A percentile compares a stretch with the other conserved stretches of the same genome.
phyloP scores from a whole-genome alignment of 2,113 vertebrate species.

The Enhydra lutris region DNA sequence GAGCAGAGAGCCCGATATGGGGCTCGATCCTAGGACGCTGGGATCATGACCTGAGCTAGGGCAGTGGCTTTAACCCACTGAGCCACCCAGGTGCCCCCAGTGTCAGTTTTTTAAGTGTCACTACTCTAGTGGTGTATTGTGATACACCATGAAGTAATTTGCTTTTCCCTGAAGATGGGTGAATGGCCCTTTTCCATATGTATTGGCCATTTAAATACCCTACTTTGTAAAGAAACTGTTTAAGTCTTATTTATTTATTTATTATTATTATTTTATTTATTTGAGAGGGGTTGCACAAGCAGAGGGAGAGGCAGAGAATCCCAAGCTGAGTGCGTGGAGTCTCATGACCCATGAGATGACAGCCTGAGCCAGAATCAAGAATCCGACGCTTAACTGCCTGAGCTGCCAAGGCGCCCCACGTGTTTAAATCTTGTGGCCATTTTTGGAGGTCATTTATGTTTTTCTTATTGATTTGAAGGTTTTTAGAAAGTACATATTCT shows the following conservation, averaged over 20 bases:
- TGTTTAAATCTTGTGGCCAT: not conserved
- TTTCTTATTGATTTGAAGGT: not conserved
- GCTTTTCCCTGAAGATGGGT: not conserved
- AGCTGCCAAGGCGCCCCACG: not conserved
- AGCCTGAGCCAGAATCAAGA: not conserved
- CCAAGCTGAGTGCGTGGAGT: not conserved
- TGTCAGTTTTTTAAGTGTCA: not conserved
- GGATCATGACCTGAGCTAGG: too few relatives aligned
- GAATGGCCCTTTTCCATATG: not conserved
- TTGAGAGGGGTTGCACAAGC: not conserved
- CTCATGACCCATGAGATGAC: not conserved
- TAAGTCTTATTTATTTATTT: not conserved
- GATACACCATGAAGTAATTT: not conserved
- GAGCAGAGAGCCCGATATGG: too few relatives aligned
- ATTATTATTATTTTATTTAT: not conserved
- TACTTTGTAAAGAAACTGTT: not conserved
- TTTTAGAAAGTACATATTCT: not conserved
- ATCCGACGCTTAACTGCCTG: not conserved
- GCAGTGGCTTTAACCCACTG: too few relatives aligned
- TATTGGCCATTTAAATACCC: not conserved
- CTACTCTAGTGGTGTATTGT: not conserved
- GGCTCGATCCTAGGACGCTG: too few relatives aligned
- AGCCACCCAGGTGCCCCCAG: too few relatives aligned
- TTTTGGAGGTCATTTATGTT: not conserved
- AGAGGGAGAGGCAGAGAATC: not conserved